phyloP scores from a whole-genome alignment of 2,888 invertebrate species.

The Drosophila paramelanica region DNA sequence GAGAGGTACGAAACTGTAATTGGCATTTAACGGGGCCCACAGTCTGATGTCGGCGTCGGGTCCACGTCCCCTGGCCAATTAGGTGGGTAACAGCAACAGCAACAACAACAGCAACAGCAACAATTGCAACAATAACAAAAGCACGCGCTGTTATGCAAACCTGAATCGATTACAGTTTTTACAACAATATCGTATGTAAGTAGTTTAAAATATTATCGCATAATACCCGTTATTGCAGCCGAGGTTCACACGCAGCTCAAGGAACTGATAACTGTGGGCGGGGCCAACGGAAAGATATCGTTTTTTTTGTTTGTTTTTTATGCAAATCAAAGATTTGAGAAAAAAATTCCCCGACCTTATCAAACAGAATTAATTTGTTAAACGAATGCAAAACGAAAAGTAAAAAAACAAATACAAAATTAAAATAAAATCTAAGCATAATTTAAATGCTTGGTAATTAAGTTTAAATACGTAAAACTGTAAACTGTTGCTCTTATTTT shows the following conservation, averaged over 20 bases:
- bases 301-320: constrained; percentile 69
- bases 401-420: constrained; percentile 1
- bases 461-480: constrained; percentile 34
- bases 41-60: constrained; percentile 15
- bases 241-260: constrained; percentile 45
- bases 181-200: constrained; percentile 30
- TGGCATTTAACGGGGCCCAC: constrained; percentile 38
- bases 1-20: constrained; percentile 42
- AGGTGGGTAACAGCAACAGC: constrained; percentile 20
- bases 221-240: constrained; percentile 32
- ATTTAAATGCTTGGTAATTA: constrained; percentile 11
- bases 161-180: constrained; percentile 49
- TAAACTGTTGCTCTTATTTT: constrained; percentile 18
- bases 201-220: constrained; percentile 51
- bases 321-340: constrained; percentile 49
- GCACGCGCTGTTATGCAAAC: constrained; percentile 57
- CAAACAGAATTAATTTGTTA: constrained; percentile 40
- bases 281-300: constrained; percentile 6
- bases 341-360: constrained; percentile 50
- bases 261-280: neutral
- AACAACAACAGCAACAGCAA: constrained; percentile 7
- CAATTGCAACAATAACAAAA: constrained; percentile 11
- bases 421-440: constrained; percentile 7
- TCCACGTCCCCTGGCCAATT: constrained; percentile 45
- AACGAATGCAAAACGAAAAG: constrained; percentile 12